A percentile compares a stretch with the other conserved stretches of the same genome.
phyloP scores from a whole-genome alignment of 2,113 vertebrate species.

The Macrotis lagotis region DNA sequence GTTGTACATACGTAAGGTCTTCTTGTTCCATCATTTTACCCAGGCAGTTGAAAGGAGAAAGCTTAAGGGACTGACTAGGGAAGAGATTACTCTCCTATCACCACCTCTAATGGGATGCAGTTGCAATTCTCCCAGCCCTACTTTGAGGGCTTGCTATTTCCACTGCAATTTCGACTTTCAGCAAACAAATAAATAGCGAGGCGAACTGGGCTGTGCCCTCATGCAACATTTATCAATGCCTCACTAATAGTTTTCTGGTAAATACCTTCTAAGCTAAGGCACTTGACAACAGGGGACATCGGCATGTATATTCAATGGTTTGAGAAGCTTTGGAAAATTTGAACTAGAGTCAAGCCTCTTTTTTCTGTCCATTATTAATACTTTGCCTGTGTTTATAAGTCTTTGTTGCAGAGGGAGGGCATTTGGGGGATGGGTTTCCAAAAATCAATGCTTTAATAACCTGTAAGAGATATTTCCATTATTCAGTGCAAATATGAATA shows the following conservation, averaged over 20 bases:
- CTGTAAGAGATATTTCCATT: conserved; percentile 45
- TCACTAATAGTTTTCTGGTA: conserved; percentile 53
- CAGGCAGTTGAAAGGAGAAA: conserved; percentile 15
- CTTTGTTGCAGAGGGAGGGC: background rate
- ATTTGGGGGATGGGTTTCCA: background rate
- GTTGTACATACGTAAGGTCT: background rate
- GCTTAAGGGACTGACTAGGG: background rate
- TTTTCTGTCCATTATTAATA: conserved; percentile 13
- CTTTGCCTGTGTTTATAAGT: conserved; percentile 22
- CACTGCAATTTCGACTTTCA: background rate
- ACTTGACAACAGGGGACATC: conserved; percentile 51
- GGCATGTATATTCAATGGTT: conserved; percentile 39
- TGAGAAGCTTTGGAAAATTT: conserved; percentile 36
- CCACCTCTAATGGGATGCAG: conserved; percentile 34
- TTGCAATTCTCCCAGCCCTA: conserved; percentile 41
- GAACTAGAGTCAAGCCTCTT: background rate
- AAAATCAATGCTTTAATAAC: conserved; percentile 23
- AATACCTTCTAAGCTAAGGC: conserved; percentile 55
- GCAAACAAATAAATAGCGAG: conserved; percentile 49
- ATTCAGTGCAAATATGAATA: conserved; percentile 53
- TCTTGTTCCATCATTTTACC: background rate
- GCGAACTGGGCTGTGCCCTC: conserved; percentile 17
- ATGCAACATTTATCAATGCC: conserved; percentile 43
- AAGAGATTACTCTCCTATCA: conserved; percentile 17
- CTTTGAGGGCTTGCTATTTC: conserved; percentile 38